These are phyloP conservation scores for Alethe castanea DNA, from an alignment of 2,113 vertebrate species.

Conservation along the genomic window DNA sequence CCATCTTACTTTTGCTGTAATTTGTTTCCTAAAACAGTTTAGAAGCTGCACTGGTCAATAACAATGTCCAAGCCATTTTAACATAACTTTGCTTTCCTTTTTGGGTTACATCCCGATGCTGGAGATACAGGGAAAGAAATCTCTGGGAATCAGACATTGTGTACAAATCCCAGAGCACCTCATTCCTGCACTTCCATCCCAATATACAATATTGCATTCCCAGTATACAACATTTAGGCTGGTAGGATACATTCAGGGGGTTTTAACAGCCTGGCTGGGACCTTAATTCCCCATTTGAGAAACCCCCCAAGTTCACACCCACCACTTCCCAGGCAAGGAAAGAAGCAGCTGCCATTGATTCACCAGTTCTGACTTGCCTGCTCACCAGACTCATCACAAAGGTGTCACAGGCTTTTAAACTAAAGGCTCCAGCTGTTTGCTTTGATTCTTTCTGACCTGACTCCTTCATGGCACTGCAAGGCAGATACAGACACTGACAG, in stretches of 20 bases:
- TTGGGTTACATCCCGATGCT: neutral
- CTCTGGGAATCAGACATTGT: neutral
- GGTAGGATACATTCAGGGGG: neutral
- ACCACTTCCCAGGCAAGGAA: neutral
- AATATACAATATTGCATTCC: too few species aligned
- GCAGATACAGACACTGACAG: neutral
- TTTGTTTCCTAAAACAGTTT: neutral
- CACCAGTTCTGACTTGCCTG: neutral
- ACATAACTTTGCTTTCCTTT: accelerated
- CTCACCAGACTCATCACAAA: neutral
- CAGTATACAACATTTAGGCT: neutral
- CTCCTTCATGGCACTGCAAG: neutral
- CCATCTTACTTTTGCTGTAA: neutral
- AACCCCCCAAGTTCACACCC: neutral
- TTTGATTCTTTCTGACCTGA: neutral
- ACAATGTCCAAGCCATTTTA: accelerated
- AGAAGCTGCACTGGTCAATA: neutral
- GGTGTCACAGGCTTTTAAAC: neutral
- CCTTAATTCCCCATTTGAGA: neutral
- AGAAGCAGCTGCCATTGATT: neutral
- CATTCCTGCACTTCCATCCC: neutral
- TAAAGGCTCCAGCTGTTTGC: neutral
- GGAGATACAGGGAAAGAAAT: neutral
- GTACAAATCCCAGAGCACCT: neutral
- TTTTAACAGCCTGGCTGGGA: neutral